Conservation (phyloP, 2,797 vertebrate genomes). For the Eurystomus glaucurus region DNA sequence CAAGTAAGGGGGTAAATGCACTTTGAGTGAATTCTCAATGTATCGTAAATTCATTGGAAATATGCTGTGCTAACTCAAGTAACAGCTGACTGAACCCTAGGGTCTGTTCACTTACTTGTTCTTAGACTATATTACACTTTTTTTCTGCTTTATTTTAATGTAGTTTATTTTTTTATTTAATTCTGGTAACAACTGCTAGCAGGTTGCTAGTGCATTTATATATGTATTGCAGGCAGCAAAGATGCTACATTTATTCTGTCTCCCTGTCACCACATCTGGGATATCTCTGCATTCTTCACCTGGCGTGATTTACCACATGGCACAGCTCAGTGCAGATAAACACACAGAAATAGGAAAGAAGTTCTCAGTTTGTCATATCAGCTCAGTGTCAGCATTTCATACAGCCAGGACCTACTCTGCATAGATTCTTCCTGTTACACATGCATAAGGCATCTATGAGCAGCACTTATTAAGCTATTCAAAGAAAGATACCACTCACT, state of each 20-base stretch:
- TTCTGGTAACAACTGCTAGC: not conserved
- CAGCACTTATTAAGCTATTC: not conserved
- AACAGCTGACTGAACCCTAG: not conserved
- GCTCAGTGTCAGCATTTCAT: conserved; percentile 11
- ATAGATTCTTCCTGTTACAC: not conserved
- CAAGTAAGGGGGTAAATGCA: not conserved
- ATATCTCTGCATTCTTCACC: conserved; percentile 29
- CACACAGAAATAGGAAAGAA: not conserved
- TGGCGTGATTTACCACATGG: not conserved
- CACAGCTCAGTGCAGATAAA: conserved; percentile 8
- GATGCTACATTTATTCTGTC: not conserved
- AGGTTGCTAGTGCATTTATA: not conserved
- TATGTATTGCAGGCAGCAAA: not conserved
- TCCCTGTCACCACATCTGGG: not conserved
- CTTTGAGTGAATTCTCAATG: not conserved
- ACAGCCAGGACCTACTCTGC: not conserved
- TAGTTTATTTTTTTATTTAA: not conserved
- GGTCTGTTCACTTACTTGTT: not conserved
- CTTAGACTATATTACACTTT: not conserved
- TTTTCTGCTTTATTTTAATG: not conserved
- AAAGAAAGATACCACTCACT: not conserved
- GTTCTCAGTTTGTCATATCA: conserved; percentile 29
- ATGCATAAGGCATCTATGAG: not conserved
- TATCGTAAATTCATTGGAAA: not conserved
- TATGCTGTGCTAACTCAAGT: not conserved